These are phyloP conservation scores for Holcopasites calliopsidis DNA, from an alignment of 1,140 invertebrate genomes.

Conservation along the genomic window DNA sequence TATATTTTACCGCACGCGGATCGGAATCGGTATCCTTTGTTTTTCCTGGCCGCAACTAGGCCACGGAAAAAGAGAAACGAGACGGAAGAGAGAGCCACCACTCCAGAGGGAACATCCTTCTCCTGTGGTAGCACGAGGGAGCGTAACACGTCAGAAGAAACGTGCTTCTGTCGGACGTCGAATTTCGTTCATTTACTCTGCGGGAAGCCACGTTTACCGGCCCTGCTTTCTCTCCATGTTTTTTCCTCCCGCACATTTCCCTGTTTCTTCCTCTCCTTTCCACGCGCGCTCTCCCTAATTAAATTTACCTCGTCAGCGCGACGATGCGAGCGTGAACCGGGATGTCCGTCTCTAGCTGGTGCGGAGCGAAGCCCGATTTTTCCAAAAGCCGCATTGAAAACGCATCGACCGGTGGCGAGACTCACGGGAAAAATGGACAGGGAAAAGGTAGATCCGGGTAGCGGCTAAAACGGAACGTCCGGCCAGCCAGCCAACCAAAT, in stretches of 20 bases:
- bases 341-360: background rate
- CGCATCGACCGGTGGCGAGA: slow-evolving; percentile 19
- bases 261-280: background rate
- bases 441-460: background rate
- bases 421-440: background rate
- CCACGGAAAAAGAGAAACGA: slow-evolving; percentile 21
- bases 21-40: slow-evolving; percentile 41
- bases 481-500: background rate
- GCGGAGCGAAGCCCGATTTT: background rate
- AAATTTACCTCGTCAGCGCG: slow-evolving; percentile 4
- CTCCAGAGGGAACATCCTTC: slow-evolving; percentile 22
- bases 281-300: slow-evolving; percentile 24
- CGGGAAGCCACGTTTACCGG: slow-evolving; percentile 14
- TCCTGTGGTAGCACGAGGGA: slow-evolving; percentile 7
- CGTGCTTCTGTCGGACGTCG: slow-evolving; percentile 29
- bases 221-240: background rate
- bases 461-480: background rate
- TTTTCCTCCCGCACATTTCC: background rate
- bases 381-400: slow-evolving; percentile 16
- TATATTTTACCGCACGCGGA: slow-evolving; percentile 68
- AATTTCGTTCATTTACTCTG: slow-evolving; percentile 45
- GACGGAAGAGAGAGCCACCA: background rate
- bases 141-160: slow-evolving; percentile 25
- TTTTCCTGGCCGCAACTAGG: slow-evolving; percentile 31
- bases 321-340: background rate